Base-by-base conservation (phyloP, 2,797 vertebrate species). In the Falco peregrinus region DNA sequence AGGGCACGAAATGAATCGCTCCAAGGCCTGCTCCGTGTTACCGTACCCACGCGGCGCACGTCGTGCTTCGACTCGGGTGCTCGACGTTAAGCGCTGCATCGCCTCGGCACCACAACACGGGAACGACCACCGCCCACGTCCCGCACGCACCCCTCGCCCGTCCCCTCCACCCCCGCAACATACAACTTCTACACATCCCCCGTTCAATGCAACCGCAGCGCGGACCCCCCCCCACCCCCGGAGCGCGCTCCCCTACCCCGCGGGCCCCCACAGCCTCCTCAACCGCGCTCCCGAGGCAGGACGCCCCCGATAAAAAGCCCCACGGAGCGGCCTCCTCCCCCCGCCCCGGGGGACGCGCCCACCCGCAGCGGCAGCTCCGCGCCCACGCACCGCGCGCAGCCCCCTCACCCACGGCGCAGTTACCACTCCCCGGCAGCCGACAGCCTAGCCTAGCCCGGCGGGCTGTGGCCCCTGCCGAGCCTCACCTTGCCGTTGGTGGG, bases 401-500 rank as follows among this genome's bases (percentile, higher is more conserved):
- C 7, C 47, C 5, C 35, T 35, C 59, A 16, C 25, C 51, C 7
- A 9, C 26, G 29, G 25, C 2, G n/a, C 28, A 16, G 6, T 18
- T 4, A 21, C 79, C 22, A 11, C 47, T 35, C 29, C 26, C 54
- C 41, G 25, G 21, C 41, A 16, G 29, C 28, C 17, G 13, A 6
- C 48, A 3, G 41, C 22, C 19, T 9, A n/a, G 51, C 24, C 77
- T 6, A 10, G 6, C 43, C 56, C 7, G 13, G 4, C 29, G 41
- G 18, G 25, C 48, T 57, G 73, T 43, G 35, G 28, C 41, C 25
- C 71, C 6, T 13, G 14, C 31, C 33, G 2, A 47, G 26, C 20
- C 97, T 96, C 96, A 99, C 99, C 99, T 99, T 99, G 80, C 99
- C 99, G 94, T 98, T 99, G 6, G 99, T 99, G 39, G 99, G 99